A percentile compares a stretch with the other conserved stretches of the same genome.
Conservation (phyloP, 2,888 invertebrate species). For the Elmis aenea region DNA sequence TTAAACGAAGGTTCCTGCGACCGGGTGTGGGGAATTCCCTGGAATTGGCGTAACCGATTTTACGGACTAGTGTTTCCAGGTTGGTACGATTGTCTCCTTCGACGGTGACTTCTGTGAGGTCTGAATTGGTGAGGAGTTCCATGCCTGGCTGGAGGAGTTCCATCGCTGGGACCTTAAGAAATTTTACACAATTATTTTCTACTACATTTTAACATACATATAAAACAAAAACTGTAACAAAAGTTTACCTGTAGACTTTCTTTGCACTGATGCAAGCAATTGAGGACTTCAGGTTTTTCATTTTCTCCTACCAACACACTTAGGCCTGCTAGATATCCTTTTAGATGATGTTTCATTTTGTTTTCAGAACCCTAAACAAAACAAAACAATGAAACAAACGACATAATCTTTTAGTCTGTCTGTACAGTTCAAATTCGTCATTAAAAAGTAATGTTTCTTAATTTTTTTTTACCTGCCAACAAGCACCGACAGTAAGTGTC, state of each 20-base stretch:
- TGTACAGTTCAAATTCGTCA: background rate
- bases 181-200: slow-evolving; percentile 13
- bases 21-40: slow-evolving; percentile 94
- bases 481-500: slow-evolving; percentile 90
- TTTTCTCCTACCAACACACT: slow-evolving; percentile 71
- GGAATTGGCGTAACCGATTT: slow-evolving; percentile 88
- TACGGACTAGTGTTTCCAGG: slow-evolving; percentile 77
- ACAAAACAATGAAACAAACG: too few relatives aligned
- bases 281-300: slow-evolving; percentile 68
- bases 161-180: slow-evolving; percentile 61
- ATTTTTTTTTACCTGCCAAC: too few relatives aligned
- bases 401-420: slow-evolving; percentile 30
- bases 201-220: background rate
- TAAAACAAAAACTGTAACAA: slow-evolving; percentile 1
- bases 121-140: slow-evolving; percentile 68
- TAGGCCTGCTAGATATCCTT: slow-evolving; percentile 83
- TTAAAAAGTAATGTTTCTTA: slow-evolving; percentile 30
- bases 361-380: slow-evolving; percentile 88
- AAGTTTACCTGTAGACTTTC: slow-evolving; percentile 65
- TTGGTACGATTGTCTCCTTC: slow-evolving; percentile 88
- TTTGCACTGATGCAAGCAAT: slow-evolving; percentile 76
- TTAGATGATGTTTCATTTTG: slow-evolving; percentile 85
- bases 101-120: slow-evolving; percentile 83
- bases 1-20: slow-evolving; percentile 76
- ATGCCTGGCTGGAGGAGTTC: slow-evolving; percentile 73